phyloP scores from a whole-genome alignment of 2,113 vertebrate species.

The Xenopus laevis region DNA sequence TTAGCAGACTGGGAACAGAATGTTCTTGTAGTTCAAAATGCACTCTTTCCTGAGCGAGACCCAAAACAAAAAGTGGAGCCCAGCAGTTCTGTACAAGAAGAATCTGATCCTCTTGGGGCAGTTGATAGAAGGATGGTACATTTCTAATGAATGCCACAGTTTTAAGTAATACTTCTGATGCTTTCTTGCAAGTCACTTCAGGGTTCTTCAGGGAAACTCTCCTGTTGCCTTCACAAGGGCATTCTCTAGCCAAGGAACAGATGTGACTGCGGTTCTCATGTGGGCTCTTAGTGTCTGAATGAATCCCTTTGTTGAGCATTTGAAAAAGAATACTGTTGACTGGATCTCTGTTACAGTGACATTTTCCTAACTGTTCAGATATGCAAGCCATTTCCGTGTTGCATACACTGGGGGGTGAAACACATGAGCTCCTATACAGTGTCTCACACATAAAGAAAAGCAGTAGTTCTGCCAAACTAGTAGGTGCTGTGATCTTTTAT shows the following conservation, averaged over 20 bases:
- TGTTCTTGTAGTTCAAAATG: slow-evolving; percentile 53
- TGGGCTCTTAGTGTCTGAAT: slow-evolving; percentile 1
- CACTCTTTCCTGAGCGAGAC: slow-evolving; percentile 53
- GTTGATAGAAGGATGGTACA: slow-evolving; percentile 53
- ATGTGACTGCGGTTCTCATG: neutral
- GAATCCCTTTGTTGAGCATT: slow-evolving; percentile 41
- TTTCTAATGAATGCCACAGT: slow-evolving; percentile 54
- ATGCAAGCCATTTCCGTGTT: slow-evolving; percentile 40
- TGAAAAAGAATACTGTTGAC: slow-evolving; percentile 46
- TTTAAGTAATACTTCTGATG: slow-evolving; percentile 55
- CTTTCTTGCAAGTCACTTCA: slow-evolving; percentile 38
- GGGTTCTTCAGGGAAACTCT: slow-evolving; percentile 47
- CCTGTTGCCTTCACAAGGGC: slow-evolving; percentile 38
- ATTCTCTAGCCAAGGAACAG: slow-evolving; percentile 14
- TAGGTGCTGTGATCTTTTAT: slow-evolving; percentile 24
- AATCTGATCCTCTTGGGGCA: slow-evolving; percentile 52
- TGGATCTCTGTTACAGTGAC: slow-evolving; percentile 13
- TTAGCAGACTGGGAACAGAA: slow-evolving; percentile 51
- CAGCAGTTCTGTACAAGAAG: slow-evolving; percentile 49
- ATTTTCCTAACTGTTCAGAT: slow-evolving; percentile 9
- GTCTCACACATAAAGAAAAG: neutral
- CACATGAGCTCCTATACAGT: accelerated
- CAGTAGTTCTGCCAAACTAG: slow-evolving; percentile 6
- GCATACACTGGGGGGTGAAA: neutral
- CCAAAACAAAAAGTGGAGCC: slow-evolving; percentile 52